Evolutionary conservation across 2,888 invertebrate species (phyloP).

Genomic region (Apamea crenata): DNA sequence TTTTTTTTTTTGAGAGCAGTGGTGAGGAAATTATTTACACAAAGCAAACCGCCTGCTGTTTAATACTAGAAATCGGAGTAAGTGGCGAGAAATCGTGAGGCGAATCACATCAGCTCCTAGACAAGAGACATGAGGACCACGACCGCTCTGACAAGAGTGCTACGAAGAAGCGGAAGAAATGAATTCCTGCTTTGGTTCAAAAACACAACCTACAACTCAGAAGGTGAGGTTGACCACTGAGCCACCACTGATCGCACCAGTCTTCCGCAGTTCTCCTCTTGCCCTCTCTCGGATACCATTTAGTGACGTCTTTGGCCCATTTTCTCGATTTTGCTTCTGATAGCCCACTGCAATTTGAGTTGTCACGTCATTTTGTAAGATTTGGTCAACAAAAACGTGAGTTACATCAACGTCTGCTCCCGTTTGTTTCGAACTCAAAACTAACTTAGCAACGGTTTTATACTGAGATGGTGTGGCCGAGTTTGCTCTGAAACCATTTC

Average conservation of each 20-base stretch:
- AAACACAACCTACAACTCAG: too few relatives aligned
- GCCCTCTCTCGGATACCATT: background rate
- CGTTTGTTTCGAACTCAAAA: slow-evolving; percentile 17
- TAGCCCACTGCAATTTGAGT: background rate
- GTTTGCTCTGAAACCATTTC: slow-evolving; percentile 1
- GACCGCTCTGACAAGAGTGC: too few relatives aligned
- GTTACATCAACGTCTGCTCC: slow-evolving; percentile 40
- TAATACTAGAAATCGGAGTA: too few relatives aligned
- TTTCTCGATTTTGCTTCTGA: background rate
- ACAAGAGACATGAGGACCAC: too few relatives aligned
- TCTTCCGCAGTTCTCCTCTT: background rate
- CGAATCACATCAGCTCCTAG: too few relatives aligned
- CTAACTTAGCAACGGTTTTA: slow-evolving; percentile 17
- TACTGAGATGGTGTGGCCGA: background rate
- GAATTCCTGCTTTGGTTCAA: too few relatives aligned
- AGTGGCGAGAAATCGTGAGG: too few relatives aligned
- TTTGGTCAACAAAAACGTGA: slow-evolving; percentile 20
- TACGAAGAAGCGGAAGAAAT: too few relatives aligned
- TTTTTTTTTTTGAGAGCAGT: background rate
- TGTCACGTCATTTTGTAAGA: background rate
- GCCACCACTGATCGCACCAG: background rate
- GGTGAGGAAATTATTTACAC: background rate
- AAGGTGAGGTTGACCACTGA: too few relatives aligned
- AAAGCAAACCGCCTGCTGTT: too few relatives aligned
- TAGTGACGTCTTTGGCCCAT: background rate